Evolutionary conservation across 2,888 invertebrate genomes (phyloP).

Genomic region (Mythimna lalbum): DNA sequence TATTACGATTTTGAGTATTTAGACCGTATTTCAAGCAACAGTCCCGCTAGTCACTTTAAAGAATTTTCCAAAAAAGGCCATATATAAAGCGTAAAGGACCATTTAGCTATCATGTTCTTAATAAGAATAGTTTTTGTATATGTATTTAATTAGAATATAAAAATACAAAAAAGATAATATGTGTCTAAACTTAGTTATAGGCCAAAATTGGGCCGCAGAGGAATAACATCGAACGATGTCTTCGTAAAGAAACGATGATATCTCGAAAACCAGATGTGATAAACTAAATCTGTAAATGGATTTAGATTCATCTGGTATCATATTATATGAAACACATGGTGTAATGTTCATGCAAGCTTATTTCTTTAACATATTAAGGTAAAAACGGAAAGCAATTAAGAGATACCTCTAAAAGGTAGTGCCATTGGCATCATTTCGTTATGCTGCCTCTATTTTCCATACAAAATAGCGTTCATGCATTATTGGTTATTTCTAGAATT

Average conservation of each 20-base stretch:
- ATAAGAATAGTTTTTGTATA: neutral
- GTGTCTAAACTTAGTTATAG: neutral
- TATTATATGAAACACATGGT: conserved; percentile 4
- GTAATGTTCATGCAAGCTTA: neutral
- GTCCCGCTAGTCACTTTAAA: neutral
- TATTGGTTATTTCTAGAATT: conserved; percentile 16
- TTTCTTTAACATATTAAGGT: conserved; percentile 16
- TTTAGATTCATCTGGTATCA: conserved; percentile 16
- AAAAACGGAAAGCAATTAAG: neutral
- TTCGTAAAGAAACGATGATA: conserved; percentile 22
- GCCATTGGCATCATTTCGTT: neutral
- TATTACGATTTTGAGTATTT: neutral
- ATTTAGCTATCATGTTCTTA: neutral
- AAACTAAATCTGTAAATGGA: conserved; percentile 30
- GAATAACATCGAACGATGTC: neutral
- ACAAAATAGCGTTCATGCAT: too few relatives aligned
- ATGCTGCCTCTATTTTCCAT: neutral
- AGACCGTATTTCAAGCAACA: neutral
- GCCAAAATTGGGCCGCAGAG: neutral
- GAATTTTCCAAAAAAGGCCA: neutral
- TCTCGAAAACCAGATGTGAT: conserved; percentile 38
- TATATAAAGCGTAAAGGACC: neutral
- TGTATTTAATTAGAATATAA: neutral
- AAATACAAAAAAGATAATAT: neutral
- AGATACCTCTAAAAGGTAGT: neutral